A percentile compares a stretch with the other conserved stretches of the same genome.
phyloP scores from a whole-genome alignment of 2,113 vertebrate genomes.

The Semicossyphus pulcher region DNA sequence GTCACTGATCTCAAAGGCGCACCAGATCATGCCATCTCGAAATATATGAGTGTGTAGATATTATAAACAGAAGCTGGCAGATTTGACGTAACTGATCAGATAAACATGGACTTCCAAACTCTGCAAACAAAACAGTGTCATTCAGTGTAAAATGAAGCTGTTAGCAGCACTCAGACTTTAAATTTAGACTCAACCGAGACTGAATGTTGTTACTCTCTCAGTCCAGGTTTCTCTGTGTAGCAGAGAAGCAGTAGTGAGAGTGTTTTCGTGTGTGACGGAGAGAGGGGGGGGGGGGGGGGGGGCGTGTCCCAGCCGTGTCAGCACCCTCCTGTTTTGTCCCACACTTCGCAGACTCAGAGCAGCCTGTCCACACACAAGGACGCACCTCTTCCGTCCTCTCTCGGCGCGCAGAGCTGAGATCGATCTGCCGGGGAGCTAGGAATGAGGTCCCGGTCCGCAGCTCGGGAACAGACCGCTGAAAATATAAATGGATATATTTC shows the following conservation, averaged over 20 bases:
- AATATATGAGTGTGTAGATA: too few relatives aligned
- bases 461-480: background rate
- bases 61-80: too few relatives aligned
- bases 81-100: too few relatives aligned
- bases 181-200: background rate
- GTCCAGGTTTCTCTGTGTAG: background rate
- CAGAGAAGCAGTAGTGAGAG: background rate
- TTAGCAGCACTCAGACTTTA: background rate
- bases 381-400: conserved; percentile 32
- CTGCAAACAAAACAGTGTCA: background rate
- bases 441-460: conserved; percentile 32
- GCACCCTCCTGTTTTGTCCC: conserved; percentile 40
- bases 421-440: conserved; percentile 17
- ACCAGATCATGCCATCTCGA: too few relatives aligned
- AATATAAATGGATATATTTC: background rate
- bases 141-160: background rate
- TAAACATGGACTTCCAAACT: background rate
- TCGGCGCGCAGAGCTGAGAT: conserved; percentile 13
- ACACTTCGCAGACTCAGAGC: conserved; percentile 29
- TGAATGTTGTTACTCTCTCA: background rate
- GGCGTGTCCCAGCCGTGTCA: conserved; percentile 52
- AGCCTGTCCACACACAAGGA: conserved; percentile 30
- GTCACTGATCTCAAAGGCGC: too few relatives aligned
- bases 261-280: background rate
- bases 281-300: conserved; percentile 2